These are phyloP conservation scores for Syrrhaptes paradoxus DNA, from an alignment of 2,113 vertebrate species.

Conservation along the genomic window DNA sequence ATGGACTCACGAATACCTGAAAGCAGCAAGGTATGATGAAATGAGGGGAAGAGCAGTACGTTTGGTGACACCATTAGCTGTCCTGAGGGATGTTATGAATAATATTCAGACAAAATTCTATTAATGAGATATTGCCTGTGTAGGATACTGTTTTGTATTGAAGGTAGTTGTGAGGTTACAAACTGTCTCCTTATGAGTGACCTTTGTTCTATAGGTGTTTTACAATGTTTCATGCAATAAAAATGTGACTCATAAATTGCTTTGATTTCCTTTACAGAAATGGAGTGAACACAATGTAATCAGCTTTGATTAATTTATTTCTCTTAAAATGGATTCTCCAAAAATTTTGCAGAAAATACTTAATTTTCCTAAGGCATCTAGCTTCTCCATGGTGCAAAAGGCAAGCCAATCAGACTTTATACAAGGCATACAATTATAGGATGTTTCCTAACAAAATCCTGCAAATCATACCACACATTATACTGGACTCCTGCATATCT, in stretches of 20 bases:
- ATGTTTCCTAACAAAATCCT: conserved; percentile 65
- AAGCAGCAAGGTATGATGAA: neutral
- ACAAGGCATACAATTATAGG: conserved; percentile 59
- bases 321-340: conserved; percentile 25
- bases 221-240: conserved; percentile 52
- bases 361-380: conserved; percentile 18
- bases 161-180: conserved; percentile 49
- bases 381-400: conserved; percentile 51
- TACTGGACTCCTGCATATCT: conserved; percentile 65
- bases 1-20: neutral
- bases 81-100: conserved; percentile 51
- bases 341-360: conserved; percentile 18
- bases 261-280: conserved; percentile 65
- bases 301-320: conserved; percentile 42
- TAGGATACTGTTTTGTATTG: conserved; percentile 45
- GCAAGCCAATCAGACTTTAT: conserved; percentile 53
- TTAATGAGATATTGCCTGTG: conserved; percentile 1
- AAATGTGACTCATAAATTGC: conserved; percentile 45
- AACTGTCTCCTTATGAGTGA: conserved; percentile 20
- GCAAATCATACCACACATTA: conserved; percentile 70
- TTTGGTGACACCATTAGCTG: neutral
- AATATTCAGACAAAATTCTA: conserved; percentile 43
- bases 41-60: neutral
- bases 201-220: conserved; percentile 6
- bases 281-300: conserved; percentile 10